These are phyloP conservation scores for Ceyx margarethae DNA, from an alignment of 2,113 vertebrate genomes.

Conservation along the genomic window DNA sequence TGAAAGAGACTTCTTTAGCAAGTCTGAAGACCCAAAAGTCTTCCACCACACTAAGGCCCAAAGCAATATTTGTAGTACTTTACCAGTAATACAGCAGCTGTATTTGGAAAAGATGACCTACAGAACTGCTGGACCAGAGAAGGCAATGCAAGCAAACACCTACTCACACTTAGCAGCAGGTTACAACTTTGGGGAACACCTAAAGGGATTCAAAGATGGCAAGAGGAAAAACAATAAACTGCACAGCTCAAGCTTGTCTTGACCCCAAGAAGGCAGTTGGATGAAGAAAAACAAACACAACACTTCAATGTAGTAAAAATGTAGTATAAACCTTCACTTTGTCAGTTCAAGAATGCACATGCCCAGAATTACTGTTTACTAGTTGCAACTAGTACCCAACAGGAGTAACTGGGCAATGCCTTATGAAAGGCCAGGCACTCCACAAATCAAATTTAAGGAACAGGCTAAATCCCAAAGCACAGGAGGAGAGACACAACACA, in stretches of 20 bases:
- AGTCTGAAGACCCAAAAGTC: background rate
- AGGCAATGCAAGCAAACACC: background rate
- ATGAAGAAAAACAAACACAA: background rate
- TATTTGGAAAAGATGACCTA: background rate
- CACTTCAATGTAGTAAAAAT: background rate
- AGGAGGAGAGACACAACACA: background rate
- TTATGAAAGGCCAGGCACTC: background rate
- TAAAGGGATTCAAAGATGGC: background rate
- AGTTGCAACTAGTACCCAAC: background rate
- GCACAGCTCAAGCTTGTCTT: background rate
- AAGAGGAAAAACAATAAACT: background rate
- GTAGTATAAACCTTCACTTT: background rate
- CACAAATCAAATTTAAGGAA: background rate
- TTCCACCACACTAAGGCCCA: background rate
- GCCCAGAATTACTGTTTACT: background rate
- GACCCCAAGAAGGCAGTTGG: background rate
- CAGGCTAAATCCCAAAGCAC: background rate
- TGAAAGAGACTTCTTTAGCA: background rate
- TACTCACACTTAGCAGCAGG: accelerated
- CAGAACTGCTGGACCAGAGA: background rate
- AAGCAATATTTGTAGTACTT: background rate
- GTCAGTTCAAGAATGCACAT: background rate
- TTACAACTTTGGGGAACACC: background rate
- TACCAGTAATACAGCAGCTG: background rate
- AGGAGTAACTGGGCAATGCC: background rate